Conservation (phyloP, 1,140 invertebrate species). For the Pissodes strobi region DNA sequence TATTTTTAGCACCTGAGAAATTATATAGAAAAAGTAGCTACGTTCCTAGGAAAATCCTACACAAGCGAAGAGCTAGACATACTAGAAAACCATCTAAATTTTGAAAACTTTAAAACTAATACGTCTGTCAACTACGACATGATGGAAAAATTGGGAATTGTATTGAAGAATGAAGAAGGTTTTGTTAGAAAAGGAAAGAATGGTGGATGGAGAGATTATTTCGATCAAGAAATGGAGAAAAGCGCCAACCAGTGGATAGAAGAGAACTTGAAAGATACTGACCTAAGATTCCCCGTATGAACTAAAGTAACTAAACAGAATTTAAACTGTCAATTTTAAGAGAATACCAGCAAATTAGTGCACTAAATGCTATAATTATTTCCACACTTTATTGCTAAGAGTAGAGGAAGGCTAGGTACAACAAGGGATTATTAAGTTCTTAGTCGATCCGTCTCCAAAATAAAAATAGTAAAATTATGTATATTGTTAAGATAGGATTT, state of each 20-base stretch:
- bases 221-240: slow-evolving; percentile 33
- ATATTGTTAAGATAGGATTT: too few relatives aligned
- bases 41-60: slow-evolving; percentile 65
- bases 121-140: slow-evolving; percentile 38
- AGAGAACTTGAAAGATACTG: slow-evolving; percentile 37
- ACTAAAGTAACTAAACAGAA: background rate
- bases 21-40: slow-evolving; percentile 60
- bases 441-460: too few relatives aligned
- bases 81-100: slow-evolving; percentile 68
- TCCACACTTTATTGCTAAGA: too few relatives aligned
- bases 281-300: slow-evolving; percentile 35
- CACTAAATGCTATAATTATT: slow-evolving; percentile 1
- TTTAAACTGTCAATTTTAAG: slow-evolving; percentile 5
- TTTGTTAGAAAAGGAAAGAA: slow-evolving; percentile 42
- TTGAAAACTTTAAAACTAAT: slow-evolving; percentile 76
- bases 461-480: too few relatives aligned
- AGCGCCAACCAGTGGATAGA: slow-evolving; percentile 42
- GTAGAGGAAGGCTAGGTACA: too few relatives aligned
- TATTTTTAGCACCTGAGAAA: slow-evolving; percentile 60
- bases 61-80: slow-evolving; percentile 59
- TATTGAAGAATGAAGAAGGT: slow-evolving; percentile 17
- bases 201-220: slow-evolving; percentile 43
- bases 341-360: too few relatives aligned
- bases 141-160: slow-evolving; percentile 31
- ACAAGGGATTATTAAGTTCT: too few relatives aligned